These are phyloP conservation scores for Saccopteryx bilineata DNA, from an alignment of 2,113 vertebrate genomes.

Conservation along the genomic window DNA sequence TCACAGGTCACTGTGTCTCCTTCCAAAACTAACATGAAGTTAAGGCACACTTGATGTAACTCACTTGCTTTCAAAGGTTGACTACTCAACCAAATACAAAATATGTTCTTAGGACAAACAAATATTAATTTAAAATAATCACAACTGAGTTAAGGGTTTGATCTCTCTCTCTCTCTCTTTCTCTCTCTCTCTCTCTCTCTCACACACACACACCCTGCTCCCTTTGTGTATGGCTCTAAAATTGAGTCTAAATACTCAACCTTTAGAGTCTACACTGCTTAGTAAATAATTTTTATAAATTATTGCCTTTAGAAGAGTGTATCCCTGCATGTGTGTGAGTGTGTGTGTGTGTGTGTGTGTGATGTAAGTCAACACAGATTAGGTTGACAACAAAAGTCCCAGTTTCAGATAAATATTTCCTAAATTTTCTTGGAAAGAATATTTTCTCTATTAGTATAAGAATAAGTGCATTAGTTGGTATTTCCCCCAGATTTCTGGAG, in stretches of 20 bases:
- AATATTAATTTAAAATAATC: not conserved
- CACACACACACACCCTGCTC: too few relatives aligned
- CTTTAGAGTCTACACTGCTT: not conserved
- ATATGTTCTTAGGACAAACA: not conserved
- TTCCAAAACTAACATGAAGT: not conserved
- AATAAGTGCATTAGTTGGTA: slow-evolving; percentile 64
- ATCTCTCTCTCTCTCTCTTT: too few relatives aligned
- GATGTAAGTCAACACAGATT: not conserved
- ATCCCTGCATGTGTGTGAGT: not conserved
- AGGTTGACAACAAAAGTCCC: not conserved
- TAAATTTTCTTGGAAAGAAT: slow-evolving; percentile 11
- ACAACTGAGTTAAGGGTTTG: not conserved
- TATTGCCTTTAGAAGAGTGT: not conserved
- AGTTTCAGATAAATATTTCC: slow-evolving; percentile 60
- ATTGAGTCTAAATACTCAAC: not conserved
- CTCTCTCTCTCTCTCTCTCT: not conserved
- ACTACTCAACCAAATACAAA: not conserved
- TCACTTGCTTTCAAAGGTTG: not conserved
- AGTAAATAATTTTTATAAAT: not conserved
- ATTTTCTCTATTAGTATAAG: slow-evolving; percentile 35
- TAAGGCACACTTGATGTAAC: not conserved
- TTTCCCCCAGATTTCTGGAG: not conserved
- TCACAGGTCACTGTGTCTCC: accelerated
- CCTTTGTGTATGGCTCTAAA: accelerated
- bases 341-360: not conserved